Percentiles rank a stretch among this genome's conserved stretches.
These are phyloP conservation scores for Disparrhopalites patrizii DNA, from an alignment of 2,888 invertebrate species.

Conservation along the genomic window DNA sequence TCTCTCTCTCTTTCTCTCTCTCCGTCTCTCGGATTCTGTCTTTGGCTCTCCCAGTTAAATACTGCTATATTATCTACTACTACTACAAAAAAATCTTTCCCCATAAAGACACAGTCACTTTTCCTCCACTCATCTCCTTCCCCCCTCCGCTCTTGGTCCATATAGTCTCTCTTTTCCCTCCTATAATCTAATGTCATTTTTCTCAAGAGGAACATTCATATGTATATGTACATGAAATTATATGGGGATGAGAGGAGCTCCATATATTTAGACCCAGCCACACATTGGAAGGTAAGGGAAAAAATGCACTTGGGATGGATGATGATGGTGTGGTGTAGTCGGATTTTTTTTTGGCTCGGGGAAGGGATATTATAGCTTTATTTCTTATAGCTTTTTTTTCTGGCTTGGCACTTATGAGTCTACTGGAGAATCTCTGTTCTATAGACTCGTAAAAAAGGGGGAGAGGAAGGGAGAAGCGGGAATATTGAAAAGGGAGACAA, in stretches of 20 bases:
- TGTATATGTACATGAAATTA: not conserved
- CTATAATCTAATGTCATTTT: conserved; percentile 4
- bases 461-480: not conserved
- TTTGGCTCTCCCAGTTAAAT: no score
- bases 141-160: not conserved
- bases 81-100: not conserved
- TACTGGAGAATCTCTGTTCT: no score
- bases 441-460: no score
- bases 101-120: conserved; percentile 4
- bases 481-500: not conserved
- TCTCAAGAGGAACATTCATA: not conserved
- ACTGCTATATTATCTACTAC: conserved; percentile 4
- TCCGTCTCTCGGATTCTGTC: not conserved
- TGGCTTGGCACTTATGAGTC: not conserved
- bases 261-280: no score
- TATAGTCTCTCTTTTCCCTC: not conserved
- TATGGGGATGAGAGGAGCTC: no score
- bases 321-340: no score
- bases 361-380: not conserved
- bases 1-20: not conserved
- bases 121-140: not conserved
- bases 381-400: not conserved
- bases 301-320: not conserved
- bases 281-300: not conserved
- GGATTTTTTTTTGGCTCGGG: no score